These are phyloP conservation scores for Panulirus ornatus DNA, from an alignment of 1,140 invertebrate species.

Conservation along the genomic window DNA sequence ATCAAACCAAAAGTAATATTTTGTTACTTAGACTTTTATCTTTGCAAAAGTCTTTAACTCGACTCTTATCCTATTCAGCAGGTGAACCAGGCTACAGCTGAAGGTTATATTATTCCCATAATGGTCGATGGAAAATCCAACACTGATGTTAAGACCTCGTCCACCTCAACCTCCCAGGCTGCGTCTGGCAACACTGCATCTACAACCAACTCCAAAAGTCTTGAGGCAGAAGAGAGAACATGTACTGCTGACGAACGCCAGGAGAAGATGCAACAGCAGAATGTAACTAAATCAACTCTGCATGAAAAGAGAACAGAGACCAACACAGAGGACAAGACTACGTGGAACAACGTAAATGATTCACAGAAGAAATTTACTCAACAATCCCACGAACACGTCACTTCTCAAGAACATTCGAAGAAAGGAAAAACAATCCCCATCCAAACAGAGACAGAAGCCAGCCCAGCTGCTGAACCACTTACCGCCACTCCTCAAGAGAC, in stretches of 20 bases:
- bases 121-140: neutral
- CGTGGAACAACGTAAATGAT: neutral
- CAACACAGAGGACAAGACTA: neutral
- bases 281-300: neutral
- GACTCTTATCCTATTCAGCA: neutral
- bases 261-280: neutral
- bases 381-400: neutral
- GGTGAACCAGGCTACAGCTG: neutral
- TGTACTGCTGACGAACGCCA: neutral
- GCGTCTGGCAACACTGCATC: neutral
- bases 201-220: neutral
- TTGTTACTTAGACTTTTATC: neutral
- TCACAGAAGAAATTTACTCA: neutral
- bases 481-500: neutral
- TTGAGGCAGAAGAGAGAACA: neutral
- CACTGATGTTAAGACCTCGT: constrained; percentile 2
- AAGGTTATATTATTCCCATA: neutral
- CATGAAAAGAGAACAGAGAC: neutral
- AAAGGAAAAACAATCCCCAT: neutral
- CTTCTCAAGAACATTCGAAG: neutral
- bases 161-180: neutral
- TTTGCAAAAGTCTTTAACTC: neutral
- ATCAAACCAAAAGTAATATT: neutral
- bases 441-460: constrained; percentile 15
- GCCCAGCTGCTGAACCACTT: neutral